Percentiles rank a stretch among this genome's conserved stretches.
Conservation (phyloP, 2,888 invertebrate genomes). For the Eupithecia pulchellata region DNA sequence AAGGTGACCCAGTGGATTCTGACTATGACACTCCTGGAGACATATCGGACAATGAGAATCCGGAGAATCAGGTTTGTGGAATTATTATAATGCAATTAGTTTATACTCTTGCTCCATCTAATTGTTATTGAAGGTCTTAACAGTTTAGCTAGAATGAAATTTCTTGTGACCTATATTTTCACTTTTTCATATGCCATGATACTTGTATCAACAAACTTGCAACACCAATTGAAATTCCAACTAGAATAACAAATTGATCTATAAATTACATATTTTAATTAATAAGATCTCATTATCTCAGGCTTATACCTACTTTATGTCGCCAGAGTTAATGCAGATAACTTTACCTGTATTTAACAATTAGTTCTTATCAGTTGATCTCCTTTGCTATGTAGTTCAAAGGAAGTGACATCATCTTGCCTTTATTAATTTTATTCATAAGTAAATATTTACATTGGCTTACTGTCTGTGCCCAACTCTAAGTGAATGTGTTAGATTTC, state of each 20-base stretch:
- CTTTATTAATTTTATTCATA: background rate
- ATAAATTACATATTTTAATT: background rate
- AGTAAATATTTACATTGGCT: background rate
- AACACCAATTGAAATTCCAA: background rate
- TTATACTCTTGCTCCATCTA: background rate
- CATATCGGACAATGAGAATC: slow-evolving; percentile 87
- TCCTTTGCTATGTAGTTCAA: background rate
- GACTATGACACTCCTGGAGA: slow-evolving; percentile 83
- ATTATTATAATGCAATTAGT: slow-evolving; percentile 14
- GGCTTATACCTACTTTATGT: background rate
- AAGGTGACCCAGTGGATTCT: slow-evolving; percentile 72
- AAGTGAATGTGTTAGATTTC: background rate
- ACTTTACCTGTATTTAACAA: background rate
- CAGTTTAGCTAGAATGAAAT: background rate
- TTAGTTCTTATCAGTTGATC: background rate
- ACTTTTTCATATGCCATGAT: background rate
- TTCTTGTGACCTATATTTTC: background rate
- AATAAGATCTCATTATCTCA: background rate
- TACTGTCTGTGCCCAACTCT: background rate
- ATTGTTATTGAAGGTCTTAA: slow-evolving; percentile 1
- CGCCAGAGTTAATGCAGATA: background rate
- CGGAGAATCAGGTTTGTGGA: slow-evolving; percentile 88
- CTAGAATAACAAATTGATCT: background rate
- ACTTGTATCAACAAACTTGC: background rate
- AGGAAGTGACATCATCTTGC: background rate